Percentiles rank a stretch among this genome's conserved stretches.
phyloP scores from a whole-genome alignment of 2,797 vertebrate species.

The Miichthys miiuy region DNA sequence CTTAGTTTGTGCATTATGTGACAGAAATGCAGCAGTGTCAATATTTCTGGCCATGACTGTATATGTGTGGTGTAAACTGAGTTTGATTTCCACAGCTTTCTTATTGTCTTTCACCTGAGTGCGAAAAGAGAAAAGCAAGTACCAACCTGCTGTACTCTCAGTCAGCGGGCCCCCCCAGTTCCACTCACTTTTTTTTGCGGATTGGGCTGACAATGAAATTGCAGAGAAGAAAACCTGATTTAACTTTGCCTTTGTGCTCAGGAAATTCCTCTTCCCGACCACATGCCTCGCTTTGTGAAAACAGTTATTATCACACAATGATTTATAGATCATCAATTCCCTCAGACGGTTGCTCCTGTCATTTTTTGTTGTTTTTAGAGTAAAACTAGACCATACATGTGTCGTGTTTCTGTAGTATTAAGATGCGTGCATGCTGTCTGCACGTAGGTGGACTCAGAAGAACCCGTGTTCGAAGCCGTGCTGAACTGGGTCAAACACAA shows the following conservation, averaged over 20 bases:
- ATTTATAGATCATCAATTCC: constrained; percentile 69
- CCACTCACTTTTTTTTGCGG: constrained; percentile 37
- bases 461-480: constrained; percentile 97
- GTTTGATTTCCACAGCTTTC: constrained; percentile 40
- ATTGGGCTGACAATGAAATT: constrained; percentile 74
- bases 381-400: constrained; percentile 54
- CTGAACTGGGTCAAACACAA: constrained; percentile 98
- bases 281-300: constrained; percentile 56
- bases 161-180: constrained; percentile 16
- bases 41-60: no score
- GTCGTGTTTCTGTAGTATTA: constrained; percentile 4
- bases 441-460: constrained; percentile 95
- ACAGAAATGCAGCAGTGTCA: no score
- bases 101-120: constrained; percentile 42
- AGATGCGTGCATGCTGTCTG: neutral
- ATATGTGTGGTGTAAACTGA: constrained; percentile 14
- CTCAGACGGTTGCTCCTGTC: constrained; percentile 46
- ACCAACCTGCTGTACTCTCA: constrained; percentile 63
- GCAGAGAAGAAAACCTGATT: constrained; percentile 72
- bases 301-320: constrained; percentile 69
- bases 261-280: constrained; percentile 74
- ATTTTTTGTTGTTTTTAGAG: constrained; percentile 58
- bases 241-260: constrained; percentile 67
- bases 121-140: constrained; percentile 56
- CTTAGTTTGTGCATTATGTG: no score